phyloP scores from a whole-genome alignment of 2,113 vertebrate genomes.

The Xyliphius kryptos region DNA sequence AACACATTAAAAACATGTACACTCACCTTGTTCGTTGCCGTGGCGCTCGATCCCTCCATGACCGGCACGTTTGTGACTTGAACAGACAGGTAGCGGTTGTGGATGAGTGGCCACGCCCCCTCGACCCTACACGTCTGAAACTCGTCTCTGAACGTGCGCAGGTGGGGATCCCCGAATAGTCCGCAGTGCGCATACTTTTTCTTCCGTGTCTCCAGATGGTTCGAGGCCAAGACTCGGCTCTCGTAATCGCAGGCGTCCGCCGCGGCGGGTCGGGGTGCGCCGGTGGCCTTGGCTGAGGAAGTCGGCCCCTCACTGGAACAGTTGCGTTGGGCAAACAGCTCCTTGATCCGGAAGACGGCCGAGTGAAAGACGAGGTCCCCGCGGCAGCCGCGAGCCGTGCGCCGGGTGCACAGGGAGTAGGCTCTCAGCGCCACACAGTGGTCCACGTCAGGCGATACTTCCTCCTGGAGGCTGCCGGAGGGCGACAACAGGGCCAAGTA shows the following conservation, averaged over 20 bases:
- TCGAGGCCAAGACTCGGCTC: conserved; percentile 50
- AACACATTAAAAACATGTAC: no score
- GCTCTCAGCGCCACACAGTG: conserved; percentile 72
- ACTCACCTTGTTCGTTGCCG: conserved; percentile 75
- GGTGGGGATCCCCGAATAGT: conserved; percentile 75
- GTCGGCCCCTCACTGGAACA: conserved; percentile 75
- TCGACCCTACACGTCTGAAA: conserved; percentile 79
- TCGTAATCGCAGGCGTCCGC: conserved; percentile 68
- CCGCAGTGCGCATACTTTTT: conserved; percentile 74
- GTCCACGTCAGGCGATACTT: conserved; percentile 58
- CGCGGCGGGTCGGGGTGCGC: conserved; percentile 53
- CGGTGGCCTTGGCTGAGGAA: conserved; percentile 59
- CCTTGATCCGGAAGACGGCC: conserved; percentile 70
- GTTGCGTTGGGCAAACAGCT: conserved; percentile 72
- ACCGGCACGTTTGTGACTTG: conserved; percentile 80
- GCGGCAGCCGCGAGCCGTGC: conserved; percentile 67
- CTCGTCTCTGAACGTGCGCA: conserved; percentile 74
- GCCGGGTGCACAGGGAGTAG: conserved; percentile 66
- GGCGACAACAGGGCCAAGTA: conserved; percentile 70
- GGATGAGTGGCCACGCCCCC: conserved; percentile 76
- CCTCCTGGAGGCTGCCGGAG: conserved; percentile 63
- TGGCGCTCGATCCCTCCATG: conserved; percentile 70
- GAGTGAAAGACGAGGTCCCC: conserved; percentile 76
- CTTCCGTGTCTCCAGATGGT: conserved; percentile 44
- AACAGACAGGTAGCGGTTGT: conserved; percentile 73